Conservation (phyloP, 1,140 invertebrate genomes). For the Zaprionus tsacasi region DNA sequence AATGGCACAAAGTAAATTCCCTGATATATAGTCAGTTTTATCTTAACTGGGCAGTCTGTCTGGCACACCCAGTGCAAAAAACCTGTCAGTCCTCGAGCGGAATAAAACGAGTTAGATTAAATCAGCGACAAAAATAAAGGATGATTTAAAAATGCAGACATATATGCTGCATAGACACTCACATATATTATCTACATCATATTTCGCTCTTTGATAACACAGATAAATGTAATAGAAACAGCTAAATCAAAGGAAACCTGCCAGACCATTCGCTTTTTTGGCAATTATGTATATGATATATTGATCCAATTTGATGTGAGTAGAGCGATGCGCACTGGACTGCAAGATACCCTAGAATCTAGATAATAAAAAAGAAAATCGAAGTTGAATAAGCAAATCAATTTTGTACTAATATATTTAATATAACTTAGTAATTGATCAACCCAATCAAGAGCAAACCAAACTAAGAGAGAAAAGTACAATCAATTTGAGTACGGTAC, state of each 20-base stretch:
- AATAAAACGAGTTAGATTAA: constrained; percentile 10
- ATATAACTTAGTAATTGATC: too few relatives aligned
- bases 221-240: not conserved
- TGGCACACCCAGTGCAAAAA: not conserved
- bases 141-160: not conserved
- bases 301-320: not conserved
- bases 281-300: constrained; percentile 2
- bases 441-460: too few relatives aligned
- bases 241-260: not conserved
- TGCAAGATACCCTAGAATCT: not conserved
- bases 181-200: not conserved
- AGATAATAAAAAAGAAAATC: not conserved
- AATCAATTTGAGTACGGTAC: too few relatives aligned
- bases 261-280: not conserved
- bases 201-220: not conserved
- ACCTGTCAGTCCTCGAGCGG: not conserved
- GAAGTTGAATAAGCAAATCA: too few relatives aligned
- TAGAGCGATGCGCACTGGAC: not conserved
- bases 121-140: not conserved
- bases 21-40: constrained; percentile 19
- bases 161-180: not conserved
- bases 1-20: constrained; percentile 3
- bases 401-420: too few relatives aligned
- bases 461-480: too few relatives aligned
- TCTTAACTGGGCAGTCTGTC: constrained; percentile 7